Evolutionary conservation across 2,888 invertebrate genomes (phyloP).

Genomic region (Anoncus sp.): DNA sequence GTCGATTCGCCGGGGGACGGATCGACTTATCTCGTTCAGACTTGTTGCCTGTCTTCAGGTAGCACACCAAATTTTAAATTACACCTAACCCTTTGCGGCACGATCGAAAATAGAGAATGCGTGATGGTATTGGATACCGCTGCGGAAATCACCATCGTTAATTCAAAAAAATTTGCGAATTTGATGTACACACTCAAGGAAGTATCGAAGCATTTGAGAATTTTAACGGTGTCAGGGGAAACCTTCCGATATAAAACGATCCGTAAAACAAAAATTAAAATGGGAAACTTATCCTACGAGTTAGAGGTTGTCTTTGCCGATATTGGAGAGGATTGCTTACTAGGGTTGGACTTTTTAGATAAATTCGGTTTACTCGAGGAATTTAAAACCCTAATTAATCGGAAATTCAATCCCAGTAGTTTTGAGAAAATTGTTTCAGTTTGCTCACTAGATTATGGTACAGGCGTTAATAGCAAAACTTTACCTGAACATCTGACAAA

Average conservation of each 20-base stretch:
- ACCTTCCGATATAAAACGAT: constrained; percentile 7
- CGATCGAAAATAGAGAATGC: background rate
- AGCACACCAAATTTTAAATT: background rate
- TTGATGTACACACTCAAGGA: background rate
- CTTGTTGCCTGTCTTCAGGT: background rate
- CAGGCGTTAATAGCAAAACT: background rate
- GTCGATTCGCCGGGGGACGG: background rate
- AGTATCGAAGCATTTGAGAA: background rate
- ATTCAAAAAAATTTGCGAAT: background rate
- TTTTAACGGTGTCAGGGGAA: constrained; percentile 1
- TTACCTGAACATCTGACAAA: background rate
- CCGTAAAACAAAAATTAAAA: background rate
- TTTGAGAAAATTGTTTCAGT: background rate
- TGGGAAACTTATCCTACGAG: constrained; percentile 3
- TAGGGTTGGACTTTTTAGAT: constrained; percentile 9
- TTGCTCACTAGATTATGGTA: background rate
- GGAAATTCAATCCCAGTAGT: background rate
- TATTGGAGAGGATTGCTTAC: background rate
- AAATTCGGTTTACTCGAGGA: constrained; percentile 11
- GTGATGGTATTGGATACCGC: constrained; percentile 10
- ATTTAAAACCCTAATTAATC: constrained; percentile 8
- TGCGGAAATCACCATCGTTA: constrained; percentile 4
- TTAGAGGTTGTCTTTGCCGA: constrained; percentile 11
- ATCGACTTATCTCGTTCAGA: background rate
- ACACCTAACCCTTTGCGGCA: background rate